Base-by-base conservation (phyloP, 2,113 vertebrate genomes). In the Copsychus sechellarum region DNA sequence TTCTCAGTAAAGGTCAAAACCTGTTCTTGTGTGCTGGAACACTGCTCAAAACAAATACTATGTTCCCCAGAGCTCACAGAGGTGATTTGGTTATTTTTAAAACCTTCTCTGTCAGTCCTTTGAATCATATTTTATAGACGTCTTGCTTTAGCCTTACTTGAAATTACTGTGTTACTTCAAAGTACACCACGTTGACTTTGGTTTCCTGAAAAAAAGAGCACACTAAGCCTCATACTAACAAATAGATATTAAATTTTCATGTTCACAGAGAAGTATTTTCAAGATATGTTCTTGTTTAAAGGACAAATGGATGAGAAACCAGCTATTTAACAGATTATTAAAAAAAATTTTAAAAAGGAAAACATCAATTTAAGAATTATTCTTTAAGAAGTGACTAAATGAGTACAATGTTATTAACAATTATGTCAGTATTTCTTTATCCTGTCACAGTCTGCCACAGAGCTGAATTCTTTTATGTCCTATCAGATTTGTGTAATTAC, bases 1-100 rank as follows among this genome's bases (percentile, higher is more conserved):
- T 92, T 94, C 91, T 60, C 77, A 53, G 69, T 65, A 96, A 97
- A 95, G 90, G 82, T 97, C 95, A 97, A 84, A 97, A 91, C 60
- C 74, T 93, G 64, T 80, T 96, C 45, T 67, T 56, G 31, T 29
- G 8, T n/a, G 51, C 62, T 77, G 54, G 16, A 96, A 58, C 74
- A 80, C 26, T n/a, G 31, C 47, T 95, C 54, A 58, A 67, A 95
- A 58, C 43, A 90, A 95, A 90, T 43, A 62, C 66, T 33, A 58
- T 15, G 51, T 56, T 96, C 81, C 78, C 87, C 76, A 90, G 66
- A 90, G 70, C 57, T 90, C 90, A 74, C 78, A 95, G 90, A 89
- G 76, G 56, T 1, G 4, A 90, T 88, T 57, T 87, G 60, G 80
- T 56, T 86, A 57, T 97, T 96, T 95, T 95, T 93, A 97, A 93